Evolutionary conservation across 2,113 vertebrate genomes (phyloP).

Genomic region (Stegostoma tigrinum): DNA sequence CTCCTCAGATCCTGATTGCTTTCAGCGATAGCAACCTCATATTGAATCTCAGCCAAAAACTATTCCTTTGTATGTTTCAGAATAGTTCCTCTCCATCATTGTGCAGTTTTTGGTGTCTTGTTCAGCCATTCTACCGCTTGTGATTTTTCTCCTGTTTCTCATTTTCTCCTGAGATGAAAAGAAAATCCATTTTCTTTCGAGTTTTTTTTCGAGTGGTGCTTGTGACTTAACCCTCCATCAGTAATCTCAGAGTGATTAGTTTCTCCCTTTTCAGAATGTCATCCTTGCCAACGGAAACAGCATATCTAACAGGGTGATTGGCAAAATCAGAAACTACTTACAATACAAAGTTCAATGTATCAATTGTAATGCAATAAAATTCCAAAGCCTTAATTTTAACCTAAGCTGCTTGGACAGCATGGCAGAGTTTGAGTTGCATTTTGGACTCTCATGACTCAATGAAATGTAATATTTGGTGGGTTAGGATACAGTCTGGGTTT

Average conservation of each 20-base stretch:
- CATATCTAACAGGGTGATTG: background rate
- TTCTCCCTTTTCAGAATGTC: background rate
- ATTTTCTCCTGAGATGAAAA: background rate
- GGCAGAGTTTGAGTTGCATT: background rate
- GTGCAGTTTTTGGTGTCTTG: background rate
- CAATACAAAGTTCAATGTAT: background rate
- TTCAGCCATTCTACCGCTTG: background rate
- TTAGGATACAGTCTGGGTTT: background rate
- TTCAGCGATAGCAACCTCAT: background rate
- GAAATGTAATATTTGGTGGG: background rate
- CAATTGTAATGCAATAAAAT: background rate
- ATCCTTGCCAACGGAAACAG: background rate
- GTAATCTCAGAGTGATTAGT: background rate
- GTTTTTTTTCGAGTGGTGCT: background rate
- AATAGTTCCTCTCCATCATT: background rate
- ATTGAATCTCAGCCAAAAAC: background rate
- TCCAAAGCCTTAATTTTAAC: background rate
- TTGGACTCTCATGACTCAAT: background rate
- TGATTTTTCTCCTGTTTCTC: background rate
- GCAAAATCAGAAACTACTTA: background rate
- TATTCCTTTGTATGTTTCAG: background rate
- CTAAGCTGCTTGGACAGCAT: background rate
- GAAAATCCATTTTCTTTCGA: background rate
- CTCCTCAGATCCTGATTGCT: background rate
- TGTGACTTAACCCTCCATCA: background rate